Percentiles rank a stretch among this genome's conserved stretches.
These are phyloP conservation scores for Bursaphelenchus mucronatus DNA, from an alignment of 1,140 invertebrate species.

Conservation along the genomic window DNA sequence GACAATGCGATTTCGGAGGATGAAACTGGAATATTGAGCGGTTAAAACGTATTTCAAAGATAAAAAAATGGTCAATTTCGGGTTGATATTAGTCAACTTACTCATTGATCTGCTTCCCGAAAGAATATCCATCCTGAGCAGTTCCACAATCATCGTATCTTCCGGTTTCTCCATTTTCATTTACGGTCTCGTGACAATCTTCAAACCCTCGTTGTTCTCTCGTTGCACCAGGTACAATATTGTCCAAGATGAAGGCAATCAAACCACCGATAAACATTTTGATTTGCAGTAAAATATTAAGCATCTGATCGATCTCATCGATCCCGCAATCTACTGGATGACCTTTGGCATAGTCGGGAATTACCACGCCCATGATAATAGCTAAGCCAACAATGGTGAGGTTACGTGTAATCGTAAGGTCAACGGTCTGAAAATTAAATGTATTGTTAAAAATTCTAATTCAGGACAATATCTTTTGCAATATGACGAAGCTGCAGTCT, in stretches of 20 bases:
- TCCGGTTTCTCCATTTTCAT: neutral
- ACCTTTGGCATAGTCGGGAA: constrained; percentile 45
- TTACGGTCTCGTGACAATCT: neutral
- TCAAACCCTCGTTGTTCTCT: constrained; percentile 28
- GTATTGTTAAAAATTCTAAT: neutral
- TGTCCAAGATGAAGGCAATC: constrained; percentile 62
- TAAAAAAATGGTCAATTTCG: neutral
- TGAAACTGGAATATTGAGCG: constrained; percentile 18
- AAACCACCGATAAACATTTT: constrained; percentile 63
- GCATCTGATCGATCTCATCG: constrained; percentile 51
- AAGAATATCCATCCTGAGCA: constrained; percentile 22
- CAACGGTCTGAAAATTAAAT: constrained; percentile 47
- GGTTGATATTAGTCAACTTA: neutral
- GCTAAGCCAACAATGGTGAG: constrained; percentile 60
- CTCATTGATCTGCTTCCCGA: constrained; percentile 27
- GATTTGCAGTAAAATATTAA: constrained; percentile 61
- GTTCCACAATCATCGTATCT: constrained; percentile 9
- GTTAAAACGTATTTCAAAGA: neutral
- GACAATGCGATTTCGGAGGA: constrained; percentile 7
- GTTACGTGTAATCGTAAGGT: constrained; percentile 57
- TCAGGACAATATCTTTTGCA: neutral
- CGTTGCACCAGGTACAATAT: constrained; percentile 61
- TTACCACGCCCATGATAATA: constrained; percentile 58
- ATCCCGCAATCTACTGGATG: constrained; percentile 22
- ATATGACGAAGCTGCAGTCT: neutral